Evolutionary conservation across 1,140 invertebrate genomes (phyloP).

Genomic region (Idris sp.): DNA sequence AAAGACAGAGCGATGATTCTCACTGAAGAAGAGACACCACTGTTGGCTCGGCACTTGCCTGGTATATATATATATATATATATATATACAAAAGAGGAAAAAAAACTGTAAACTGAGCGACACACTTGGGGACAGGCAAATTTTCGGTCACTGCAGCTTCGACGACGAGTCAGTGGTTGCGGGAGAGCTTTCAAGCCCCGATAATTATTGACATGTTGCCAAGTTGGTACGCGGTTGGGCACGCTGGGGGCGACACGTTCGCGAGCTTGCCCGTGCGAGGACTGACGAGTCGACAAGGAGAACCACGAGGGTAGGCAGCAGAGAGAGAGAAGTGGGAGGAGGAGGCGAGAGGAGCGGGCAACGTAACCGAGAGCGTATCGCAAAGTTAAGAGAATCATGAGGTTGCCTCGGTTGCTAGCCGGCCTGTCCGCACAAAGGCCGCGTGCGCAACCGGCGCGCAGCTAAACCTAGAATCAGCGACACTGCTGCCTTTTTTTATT

Average conservation of each 20-base stretch:
- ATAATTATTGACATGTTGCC: slow-evolving; percentile 72
- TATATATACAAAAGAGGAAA: no score
- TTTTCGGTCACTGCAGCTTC: slow-evolving; percentile 6
- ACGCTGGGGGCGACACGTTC: slow-evolving; percentile 36
- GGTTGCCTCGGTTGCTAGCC: slow-evolving; percentile 21
- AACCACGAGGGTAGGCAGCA: slow-evolving; percentile 22
- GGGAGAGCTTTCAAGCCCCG: slow-evolving; percentile 33
- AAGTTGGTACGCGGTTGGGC: slow-evolving; percentile 3
- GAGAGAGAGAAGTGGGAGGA: background rate
- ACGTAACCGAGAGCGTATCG: slow-evolving; percentile 12
- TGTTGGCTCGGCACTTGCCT: slow-evolving; percentile 20
- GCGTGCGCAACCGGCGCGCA: slow-evolving; percentile 37
- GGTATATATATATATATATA: no score
- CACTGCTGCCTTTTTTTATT: no score
- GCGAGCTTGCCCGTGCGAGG: slow-evolving; percentile 56
- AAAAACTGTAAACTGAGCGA: no score
- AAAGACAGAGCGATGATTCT: slow-evolving; percentile 32
- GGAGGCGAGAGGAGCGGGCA: slow-evolving; percentile 14
- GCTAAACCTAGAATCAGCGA: no score
- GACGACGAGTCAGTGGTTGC: slow-evolving; percentile 26
- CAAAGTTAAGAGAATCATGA: slow-evolving; percentile 22
- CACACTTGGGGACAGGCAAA: no score
- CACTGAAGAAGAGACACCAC: slow-evolving; percentile 21
- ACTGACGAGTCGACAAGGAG: slow-evolving; percentile 47
- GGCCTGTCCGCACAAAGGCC: slow-evolving; percentile 11